phyloP scores from a whole-genome alignment of 2,797 vertebrate species.

The Scolopax rusticola region DNA sequence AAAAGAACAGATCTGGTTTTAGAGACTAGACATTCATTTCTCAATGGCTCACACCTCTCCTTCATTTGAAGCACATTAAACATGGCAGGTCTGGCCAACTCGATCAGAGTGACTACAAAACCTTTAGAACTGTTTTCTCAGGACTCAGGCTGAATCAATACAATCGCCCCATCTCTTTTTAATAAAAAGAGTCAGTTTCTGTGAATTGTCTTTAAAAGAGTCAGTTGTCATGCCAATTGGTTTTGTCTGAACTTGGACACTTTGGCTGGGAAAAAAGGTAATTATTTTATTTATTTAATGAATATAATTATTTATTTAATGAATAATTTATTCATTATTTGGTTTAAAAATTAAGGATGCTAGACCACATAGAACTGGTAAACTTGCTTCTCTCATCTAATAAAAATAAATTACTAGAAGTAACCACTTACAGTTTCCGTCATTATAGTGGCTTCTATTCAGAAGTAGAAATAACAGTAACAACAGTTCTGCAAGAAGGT shows the following conservation, averaged over 20 bases:
- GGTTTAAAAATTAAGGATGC: background rate
- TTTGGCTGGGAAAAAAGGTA: background rate
- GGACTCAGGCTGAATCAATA: background rate
- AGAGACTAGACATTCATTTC: conserved; percentile 12
- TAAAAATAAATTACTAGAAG: background rate
- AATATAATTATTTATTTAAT: too few species aligned
- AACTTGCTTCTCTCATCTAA: background rate
- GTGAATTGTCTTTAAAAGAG: background rate
- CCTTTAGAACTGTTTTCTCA: background rate
- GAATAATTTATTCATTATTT: background rate
- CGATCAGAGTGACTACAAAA: background rate
- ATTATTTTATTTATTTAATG: background rate
- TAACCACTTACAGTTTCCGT: background rate
- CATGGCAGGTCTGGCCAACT: background rate
- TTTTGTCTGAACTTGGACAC: background rate
- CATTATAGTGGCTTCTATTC: background rate
- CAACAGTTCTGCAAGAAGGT: background rate
- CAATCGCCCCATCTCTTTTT: background rate
- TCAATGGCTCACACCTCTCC: conserved; percentile 52
- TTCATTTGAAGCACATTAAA: conserved; percentile 22
- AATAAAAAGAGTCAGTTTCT: background rate
- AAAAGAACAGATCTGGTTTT: conserved; percentile 6
- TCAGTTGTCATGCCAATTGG: background rate
- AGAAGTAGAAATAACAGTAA: background rate
- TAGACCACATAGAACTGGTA: background rate